A percentile compares a stretch with the other conserved stretches of the same genome.
These are phyloP conservation scores for Athene cunicularia DNA, from an alignment of 2,113 vertebrate species.

Conservation along the genomic window DNA sequence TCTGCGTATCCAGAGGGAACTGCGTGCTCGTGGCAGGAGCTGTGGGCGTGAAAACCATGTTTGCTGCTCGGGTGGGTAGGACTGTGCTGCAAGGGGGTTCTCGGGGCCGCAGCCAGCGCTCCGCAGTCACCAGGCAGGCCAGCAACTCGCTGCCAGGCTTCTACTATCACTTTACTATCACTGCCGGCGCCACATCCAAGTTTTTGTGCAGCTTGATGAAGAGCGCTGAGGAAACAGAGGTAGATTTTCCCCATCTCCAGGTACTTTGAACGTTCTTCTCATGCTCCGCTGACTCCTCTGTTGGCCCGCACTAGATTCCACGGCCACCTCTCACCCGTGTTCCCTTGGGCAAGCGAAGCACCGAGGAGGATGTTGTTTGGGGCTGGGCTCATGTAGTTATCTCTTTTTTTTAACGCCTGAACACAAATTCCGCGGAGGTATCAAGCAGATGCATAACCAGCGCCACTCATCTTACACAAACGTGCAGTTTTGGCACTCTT, in stretches of 20 bases:
- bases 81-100: background rate
- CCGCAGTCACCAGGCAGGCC: fast-evolving
- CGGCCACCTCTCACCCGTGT: too few relatives aligned
- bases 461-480: background rate
- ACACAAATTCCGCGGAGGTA: background rate
- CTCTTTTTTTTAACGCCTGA: background rate
- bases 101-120: background rate
- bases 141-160: too few relatives aligned
- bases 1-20: background rate
- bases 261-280: background rate
- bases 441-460: background rate
- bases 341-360: background rate
- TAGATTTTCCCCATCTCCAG: background rate
- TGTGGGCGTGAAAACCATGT: background rate
- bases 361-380: background rate
- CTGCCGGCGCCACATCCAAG: too few relatives aligned
- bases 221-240: background rate
- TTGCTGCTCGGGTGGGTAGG: background rate
- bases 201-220: too few relatives aligned
- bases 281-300: too few relatives aligned
- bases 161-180: background rate
- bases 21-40: background rate
- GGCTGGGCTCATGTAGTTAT: background rate
- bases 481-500: background rate
- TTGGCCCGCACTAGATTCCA: background rate